These are phyloP conservation scores for Perca schrenkii DNA, from an alignment of 2,113 vertebrate species.

Conservation along the genomic window DNA sequence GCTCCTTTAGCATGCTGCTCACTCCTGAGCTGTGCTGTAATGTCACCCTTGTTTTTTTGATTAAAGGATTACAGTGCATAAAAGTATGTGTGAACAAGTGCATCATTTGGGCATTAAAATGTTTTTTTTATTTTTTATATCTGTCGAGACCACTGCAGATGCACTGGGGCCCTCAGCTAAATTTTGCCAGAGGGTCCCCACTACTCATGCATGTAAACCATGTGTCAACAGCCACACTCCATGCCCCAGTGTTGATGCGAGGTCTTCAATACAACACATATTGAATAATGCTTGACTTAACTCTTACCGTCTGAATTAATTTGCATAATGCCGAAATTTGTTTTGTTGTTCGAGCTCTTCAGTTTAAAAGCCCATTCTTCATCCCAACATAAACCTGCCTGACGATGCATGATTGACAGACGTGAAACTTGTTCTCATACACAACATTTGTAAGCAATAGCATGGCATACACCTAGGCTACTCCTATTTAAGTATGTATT, in stretches of 20 bases:
- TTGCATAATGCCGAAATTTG: not conserved
- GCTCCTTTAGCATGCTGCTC: conserved; percentile 55
- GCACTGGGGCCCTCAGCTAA: conserved; percentile 31
- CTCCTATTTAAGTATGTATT: not conserved
- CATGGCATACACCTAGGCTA: not conserved
- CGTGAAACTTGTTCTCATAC: not conserved
- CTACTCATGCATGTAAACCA: conserved; percentile 27
- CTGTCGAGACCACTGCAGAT: conserved; percentile 11
- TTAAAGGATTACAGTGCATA: conserved; percentile 52
- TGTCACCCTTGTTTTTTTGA: conserved; percentile 55
- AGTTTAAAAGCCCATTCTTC: not conserved
- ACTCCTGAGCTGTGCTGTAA: conserved; percentile 35
- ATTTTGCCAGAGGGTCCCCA: conserved; percentile 29
- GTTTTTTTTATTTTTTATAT: conserved; percentile 16
- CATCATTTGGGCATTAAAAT: conserved; percentile 17
- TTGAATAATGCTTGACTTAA: not conserved
- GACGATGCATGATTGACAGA: not conserved
- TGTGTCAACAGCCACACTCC: conserved; percentile 37
- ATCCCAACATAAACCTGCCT: not conserved
- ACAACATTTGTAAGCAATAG: not conserved
- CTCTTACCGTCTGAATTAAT: not conserved
- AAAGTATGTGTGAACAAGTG: conserved; percentile 37
- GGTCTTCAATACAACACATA: conserved; percentile 16
- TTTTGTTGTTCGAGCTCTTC: not conserved
- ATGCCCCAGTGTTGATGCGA: conserved; percentile 22